Percentiles rank a stretch among this genome's conserved stretches.
These are phyloP conservation scores for Unio pictorum DNA, from an alignment of 2,888 invertebrate species.

Conservation along the genomic window DNA sequence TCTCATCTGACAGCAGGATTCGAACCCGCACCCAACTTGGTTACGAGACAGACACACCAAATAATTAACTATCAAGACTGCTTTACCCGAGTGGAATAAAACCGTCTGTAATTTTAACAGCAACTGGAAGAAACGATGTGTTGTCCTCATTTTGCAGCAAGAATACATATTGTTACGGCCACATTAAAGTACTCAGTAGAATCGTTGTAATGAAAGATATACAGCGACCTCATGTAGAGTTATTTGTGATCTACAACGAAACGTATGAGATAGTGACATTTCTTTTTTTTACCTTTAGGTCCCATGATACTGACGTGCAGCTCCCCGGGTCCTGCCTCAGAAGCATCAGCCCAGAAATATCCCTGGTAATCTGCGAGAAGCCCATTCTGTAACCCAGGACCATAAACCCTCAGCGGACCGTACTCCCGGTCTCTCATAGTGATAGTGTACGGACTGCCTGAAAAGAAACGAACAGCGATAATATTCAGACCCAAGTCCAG, in stretches of 20 bases:
- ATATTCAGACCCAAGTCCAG: no score
- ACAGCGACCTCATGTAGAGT: not conserved
- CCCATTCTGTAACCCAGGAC: conserved; percentile 56
- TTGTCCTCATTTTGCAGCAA: no score
- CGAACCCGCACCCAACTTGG: no score
- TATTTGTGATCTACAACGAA: not conserved
- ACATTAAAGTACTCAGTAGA: not conserved
- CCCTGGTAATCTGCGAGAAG: conserved; percentile 53
- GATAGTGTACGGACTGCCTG: conserved; percentile 60
- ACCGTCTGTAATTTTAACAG: no score
- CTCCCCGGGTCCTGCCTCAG: conserved; percentile 57
- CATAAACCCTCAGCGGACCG: conserved; percentile 50
- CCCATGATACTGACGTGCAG: conserved; percentile 60
- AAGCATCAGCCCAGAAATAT: conserved; percentile 57
- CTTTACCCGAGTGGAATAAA: no score
- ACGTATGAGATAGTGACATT: not conserved
- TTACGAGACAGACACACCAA: no score
- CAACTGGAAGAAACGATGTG: no score
- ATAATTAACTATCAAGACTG: no score
- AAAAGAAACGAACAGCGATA: not conserved
- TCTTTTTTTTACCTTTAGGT: conserved; percentile 48
- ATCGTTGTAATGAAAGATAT: not conserved
- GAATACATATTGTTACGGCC: no score
- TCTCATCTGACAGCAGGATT: no score
- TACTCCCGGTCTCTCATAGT: conserved; percentile 2